These are phyloP conservation scores for Clarias fuscus DNA, from an alignment of 2,797 vertebrate species.

Conservation along the genomic window DNA sequence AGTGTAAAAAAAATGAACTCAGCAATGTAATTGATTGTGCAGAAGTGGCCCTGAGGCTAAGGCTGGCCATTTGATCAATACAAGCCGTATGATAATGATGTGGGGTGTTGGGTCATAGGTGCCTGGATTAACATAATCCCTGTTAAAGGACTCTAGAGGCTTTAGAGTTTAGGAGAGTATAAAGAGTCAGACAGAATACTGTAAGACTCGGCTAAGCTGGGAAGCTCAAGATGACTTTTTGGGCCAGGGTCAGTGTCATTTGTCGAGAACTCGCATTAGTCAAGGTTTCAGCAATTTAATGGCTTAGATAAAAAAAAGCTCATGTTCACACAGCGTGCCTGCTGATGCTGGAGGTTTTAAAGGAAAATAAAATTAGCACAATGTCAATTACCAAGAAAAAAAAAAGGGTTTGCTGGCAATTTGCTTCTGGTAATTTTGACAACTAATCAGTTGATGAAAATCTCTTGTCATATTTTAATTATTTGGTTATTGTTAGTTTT, in stretches of 20 bases:
- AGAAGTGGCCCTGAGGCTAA: slow-evolving; percentile 64
- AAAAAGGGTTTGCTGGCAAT: not conserved
- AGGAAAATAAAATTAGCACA: not conserved
- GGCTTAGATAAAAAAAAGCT: slow-evolving; percentile 12
- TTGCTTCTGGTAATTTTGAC: not conserved
- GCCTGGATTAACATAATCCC: slow-evolving; percentile 67
- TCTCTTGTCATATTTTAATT: not conserved
- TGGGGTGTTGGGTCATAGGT: slow-evolving; percentile 61
- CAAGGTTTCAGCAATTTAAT: slow-evolving; percentile 14
- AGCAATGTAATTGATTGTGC: slow-evolving; percentile 73
- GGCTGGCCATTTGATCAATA: slow-evolving; percentile 71
- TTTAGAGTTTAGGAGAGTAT: slow-evolving; percentile 62
- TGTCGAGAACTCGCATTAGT: slow-evolving; percentile 25
- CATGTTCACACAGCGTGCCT: not conserved
- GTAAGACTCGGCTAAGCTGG: slow-evolving; percentile 15
- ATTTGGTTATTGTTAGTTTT: not conserved
- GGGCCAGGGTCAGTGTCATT: not conserved
- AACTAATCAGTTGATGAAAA: not conserved
- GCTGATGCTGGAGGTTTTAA: not conserved
- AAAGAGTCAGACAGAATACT: slow-evolving; percentile 7
- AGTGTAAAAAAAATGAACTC: slow-evolving; percentile 66
- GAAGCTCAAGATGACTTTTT: not conserved
- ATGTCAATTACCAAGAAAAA: not conserved
- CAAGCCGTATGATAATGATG: slow-evolving; percentile 74
- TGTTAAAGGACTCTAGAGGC: slow-evolving; percentile 58